Evolutionary conservation across 2,888 invertebrate species (phyloP), one percentile per base, ranked within the genome.

Genomic region (Cephus pygmeus): DNA sequence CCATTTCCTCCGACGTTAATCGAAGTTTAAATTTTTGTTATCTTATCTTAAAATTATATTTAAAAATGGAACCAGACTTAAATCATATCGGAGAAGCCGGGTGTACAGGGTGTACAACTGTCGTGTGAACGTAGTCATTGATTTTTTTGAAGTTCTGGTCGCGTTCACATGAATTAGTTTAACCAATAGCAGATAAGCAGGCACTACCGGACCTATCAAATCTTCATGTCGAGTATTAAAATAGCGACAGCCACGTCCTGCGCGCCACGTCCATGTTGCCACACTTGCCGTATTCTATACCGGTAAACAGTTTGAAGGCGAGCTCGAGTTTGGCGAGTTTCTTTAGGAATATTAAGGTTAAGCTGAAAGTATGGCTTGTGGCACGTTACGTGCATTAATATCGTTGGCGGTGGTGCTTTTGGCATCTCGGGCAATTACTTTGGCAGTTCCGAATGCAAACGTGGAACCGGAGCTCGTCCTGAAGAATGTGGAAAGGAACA

Each of bases 401-500:
- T 15, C 75, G 56, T 15, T 78, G n/a, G 23, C 73, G 23, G 69
- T 73, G 71, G 15, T 78, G 68, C n/a, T 78, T 31, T n/a, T 78
- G 15, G 75, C 75, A 71, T 68, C 69, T 30, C 23, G 56, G 35
- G 33, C 73, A 35, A 34, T 76, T 30, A 33, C 40, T 31, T 71
- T 75, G 34, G 76, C 73, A n/a, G 71, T 34, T 30, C 34, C 6
- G 23, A 6, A 40, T 40, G 40, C 33, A 76, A 73, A 12, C 3
- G 79, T 84, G 84, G 94, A 94, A 83, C 92, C 93, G 82, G 94
- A 95, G 83, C 87, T 96, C 81, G 92, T 94, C 80, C 93, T 96
- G 81, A 95, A 95, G 91, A 97, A 96, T 93, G 96, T 97, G 33
- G 98, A 98, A 82, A 93, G 98, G 89, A 94, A 94, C 75, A 94